These are phyloP conservation scores for Eumaeus atala DNA, from an alignment of 1,140 invertebrate genomes.

Conservation along the genomic window DNA sequence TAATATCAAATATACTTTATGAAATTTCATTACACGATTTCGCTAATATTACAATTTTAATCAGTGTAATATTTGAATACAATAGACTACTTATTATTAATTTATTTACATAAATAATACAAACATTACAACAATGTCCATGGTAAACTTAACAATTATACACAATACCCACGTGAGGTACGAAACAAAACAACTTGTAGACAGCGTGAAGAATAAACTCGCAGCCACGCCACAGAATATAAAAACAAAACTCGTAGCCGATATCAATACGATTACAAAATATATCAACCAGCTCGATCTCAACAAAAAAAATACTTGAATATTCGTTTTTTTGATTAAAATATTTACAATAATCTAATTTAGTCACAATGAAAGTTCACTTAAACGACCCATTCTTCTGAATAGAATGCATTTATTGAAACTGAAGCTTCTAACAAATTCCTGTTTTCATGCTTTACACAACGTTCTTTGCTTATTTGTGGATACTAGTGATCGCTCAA, in stretches of 20 bases:
- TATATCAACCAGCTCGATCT: too few relatives aligned
- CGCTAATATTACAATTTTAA: conserved; percentile 17
- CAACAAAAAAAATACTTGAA: too few relatives aligned
- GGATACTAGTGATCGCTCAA: too few relatives aligned
- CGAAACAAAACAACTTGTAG: conserved; percentile 60
- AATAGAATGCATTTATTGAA: too few relatives aligned
- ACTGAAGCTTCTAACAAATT: too few relatives aligned
- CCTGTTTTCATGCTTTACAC: too few relatives aligned
- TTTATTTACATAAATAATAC: conserved; percentile 71
- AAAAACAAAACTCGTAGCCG: conserved; percentile 20
- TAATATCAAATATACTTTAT: conserved; percentile 62
- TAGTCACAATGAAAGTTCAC: too few relatives aligned
- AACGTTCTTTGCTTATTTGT: too few relatives aligned
- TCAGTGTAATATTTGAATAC: conserved; percentile 31
- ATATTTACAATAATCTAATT: too few relatives aligned
- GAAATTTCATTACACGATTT: conserved; percentile 30
- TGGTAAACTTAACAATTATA: conserved; percentile 64
- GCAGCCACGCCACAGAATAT: conserved; percentile 35
- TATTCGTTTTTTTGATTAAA: too few relatives aligned
- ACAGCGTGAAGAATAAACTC: conserved; percentile 25
- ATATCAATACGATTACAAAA: too few relatives aligned
- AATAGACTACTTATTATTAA: conserved; percentile 54
- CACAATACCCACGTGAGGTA: conserved; percentile 52
- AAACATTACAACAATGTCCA: conserved; percentile 66
- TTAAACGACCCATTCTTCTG: too few relatives aligned